These are phyloP conservation scores for Ciconia nigra DNA, from an alignment of 2,797 vertebrate species.

Conservation along the genomic window DNA sequence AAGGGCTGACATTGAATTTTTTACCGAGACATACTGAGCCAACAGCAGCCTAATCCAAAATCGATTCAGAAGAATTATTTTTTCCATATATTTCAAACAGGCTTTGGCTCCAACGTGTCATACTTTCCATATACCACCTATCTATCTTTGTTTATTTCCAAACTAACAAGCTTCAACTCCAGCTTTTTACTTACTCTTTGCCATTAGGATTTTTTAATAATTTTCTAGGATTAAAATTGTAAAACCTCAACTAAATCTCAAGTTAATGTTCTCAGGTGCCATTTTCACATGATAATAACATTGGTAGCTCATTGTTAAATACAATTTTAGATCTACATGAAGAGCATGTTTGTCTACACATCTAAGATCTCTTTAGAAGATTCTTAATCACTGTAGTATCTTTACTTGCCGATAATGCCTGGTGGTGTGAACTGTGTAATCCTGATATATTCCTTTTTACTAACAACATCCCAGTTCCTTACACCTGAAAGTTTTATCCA, in stretches of 20 bases:
- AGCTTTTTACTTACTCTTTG: neutral
- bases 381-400: neutral
- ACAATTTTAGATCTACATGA: neutral
- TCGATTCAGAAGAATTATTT: neutral
- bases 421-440: neutral
- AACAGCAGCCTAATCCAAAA: neutral
- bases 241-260: neutral
- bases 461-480: neutral
- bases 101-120: neutral
- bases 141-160: neutral
- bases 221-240: neutral
- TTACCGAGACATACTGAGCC: neutral
- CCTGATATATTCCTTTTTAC: neutral
- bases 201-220: neutral
- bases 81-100: neutral
- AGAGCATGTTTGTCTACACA: neutral
- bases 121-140: rapidly evolving
- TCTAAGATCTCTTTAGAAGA: neutral
- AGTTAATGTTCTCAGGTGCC: neutral
- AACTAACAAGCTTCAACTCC: neutral
- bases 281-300: neutral
- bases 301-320: neutral
- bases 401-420: neutral
- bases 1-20: neutral
- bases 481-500: neutral